Conservation (phyloP, 1,140 invertebrate species). For the Aleiodes sp. region DNA sequence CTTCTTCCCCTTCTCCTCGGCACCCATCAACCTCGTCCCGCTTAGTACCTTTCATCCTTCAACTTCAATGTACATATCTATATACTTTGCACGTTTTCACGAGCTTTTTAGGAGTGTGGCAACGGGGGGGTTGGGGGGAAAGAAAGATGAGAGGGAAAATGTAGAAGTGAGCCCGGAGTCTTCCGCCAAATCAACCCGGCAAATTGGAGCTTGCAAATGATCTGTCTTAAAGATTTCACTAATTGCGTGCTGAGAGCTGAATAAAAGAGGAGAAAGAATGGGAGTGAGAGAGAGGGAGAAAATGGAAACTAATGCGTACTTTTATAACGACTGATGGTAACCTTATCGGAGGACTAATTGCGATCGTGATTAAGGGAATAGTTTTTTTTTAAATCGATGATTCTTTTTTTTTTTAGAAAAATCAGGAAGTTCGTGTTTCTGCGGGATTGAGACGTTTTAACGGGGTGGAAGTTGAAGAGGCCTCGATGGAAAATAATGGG, state of each 20-base stretch:
- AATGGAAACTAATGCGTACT: neutral
- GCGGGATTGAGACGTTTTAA: too few relatives aligned
- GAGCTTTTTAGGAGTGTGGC: conserved; percentile 20
- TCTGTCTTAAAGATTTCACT: conserved; percentile 51
- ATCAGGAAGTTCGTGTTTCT: too few relatives aligned
- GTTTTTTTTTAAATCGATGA: neutral
- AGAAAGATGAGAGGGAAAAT: neutral
- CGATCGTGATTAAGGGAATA: too few relatives aligned
- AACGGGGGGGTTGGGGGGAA: neutral
- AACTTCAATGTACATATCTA: conserved; percentile 28
- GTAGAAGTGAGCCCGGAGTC: conserved; percentile 4
- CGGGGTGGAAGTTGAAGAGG: too few relatives aligned
- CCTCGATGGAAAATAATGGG: too few relatives aligned
- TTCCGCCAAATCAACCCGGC: conserved; percentile 44
- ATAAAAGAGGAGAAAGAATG: neutral
- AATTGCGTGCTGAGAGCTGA: conserved; percentile 43
- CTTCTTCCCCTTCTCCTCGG: neutral
- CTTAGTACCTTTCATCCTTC: conserved; percentile 10
- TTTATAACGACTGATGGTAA: neutral
- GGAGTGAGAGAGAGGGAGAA: neutral
- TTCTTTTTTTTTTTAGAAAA: neutral
- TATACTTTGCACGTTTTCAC: conserved; percentile 25
- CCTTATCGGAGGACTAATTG: too few relatives aligned
- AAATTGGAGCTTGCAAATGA: conserved; percentile 57
- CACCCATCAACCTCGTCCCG: too few relatives aligned